Evolutionary conservation across 2,113 vertebrate genomes (phyloP).

Genomic region (Atractosteus spatula): DNA sequence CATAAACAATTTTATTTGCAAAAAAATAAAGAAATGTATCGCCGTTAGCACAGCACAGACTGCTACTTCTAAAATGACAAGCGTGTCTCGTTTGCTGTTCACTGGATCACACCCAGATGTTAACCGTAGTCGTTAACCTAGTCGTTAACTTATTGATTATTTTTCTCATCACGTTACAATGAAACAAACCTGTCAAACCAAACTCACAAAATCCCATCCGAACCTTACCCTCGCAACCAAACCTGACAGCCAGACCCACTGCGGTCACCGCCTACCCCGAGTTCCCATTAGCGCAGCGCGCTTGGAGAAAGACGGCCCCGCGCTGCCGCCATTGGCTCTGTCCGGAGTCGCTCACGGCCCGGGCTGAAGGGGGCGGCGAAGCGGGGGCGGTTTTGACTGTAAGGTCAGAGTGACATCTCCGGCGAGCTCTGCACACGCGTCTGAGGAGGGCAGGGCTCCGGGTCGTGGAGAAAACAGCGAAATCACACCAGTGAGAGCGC

Average conservation of each 20-base stretch:
- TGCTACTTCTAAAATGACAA: constrained; percentile 38
- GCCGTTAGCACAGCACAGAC: constrained; percentile 55
- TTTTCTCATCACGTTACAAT: constrained; percentile 21
- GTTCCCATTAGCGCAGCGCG: constrained; percentile 37
- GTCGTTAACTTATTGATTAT: neutral
- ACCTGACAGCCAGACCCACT: constrained; percentile 52
- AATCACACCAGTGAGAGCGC: neutral
- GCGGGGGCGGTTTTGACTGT: constrained; percentile 33
- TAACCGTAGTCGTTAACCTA: neutral
- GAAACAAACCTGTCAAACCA: constrained; percentile 38
- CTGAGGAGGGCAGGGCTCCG: neutral
- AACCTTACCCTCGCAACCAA: constrained; percentile 59
- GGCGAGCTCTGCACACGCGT: neutral
- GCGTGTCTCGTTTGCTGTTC: constrained; percentile 6
- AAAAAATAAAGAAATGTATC: constrained; percentile 36
- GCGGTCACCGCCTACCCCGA: constrained; percentile 20
- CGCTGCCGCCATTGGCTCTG: constrained; percentile 37
- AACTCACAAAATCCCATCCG: constrained; percentile 55
- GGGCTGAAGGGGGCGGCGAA: constrained; percentile 25
- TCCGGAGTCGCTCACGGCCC: constrained; percentile 27
- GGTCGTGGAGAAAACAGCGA: neutral
- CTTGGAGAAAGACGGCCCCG: neutral
- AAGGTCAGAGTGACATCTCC: constrained; percentile 43
- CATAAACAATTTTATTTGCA: constrained; percentile 26
- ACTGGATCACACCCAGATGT: constrained; percentile 10